These are phyloP conservation scores for Cantharis flavilabris DNA, from an alignment of 2,888 invertebrate species.

Conservation along the genomic window DNA sequence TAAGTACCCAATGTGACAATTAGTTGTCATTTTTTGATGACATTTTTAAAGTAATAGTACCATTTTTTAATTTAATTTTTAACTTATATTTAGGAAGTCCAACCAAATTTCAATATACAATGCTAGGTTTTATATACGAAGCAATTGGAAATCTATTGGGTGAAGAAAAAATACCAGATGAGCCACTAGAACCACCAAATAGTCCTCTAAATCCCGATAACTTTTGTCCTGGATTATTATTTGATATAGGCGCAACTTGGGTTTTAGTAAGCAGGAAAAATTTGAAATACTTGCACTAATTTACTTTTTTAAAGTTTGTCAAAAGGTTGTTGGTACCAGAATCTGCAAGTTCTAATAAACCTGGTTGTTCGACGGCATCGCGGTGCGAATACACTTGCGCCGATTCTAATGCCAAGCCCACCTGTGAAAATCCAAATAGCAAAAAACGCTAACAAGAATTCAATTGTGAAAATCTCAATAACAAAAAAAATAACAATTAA, in stretches of 20 bases:
- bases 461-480: not conserved
- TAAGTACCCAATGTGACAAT: not conserved
- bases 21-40: not conserved
- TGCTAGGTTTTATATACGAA: slow-evolving; percentile 11
- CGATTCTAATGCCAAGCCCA: not conserved
- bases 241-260: slow-evolving; percentile 30
- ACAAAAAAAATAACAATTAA: not conserved
- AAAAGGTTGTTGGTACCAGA: slow-evolving; percentile 23
- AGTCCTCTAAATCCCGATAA: slow-evolving; percentile 14
- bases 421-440: not conserved
- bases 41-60: not conserved
- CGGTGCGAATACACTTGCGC: not conserved
- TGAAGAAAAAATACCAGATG: not conserved
- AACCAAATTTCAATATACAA: slow-evolving; percentile 1
- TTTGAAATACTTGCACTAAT: not conserved
- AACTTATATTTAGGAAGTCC: not conserved
- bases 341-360: not conserved
- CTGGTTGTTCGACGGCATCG: not conserved
- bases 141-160: slow-evolving; percentile 6
- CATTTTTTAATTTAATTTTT: not conserved
- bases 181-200: not conserved
- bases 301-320: slow-evolving; percentile 17
- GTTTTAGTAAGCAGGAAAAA: slow-evolving; percentile 22
- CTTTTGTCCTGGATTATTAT: slow-evolving; percentile 27
- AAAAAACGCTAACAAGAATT: not conserved